A percentile compares a stretch with the other conserved stretches of the same genome.
These are phyloP conservation scores for Hydropsyche tenuis DNA, from an alignment of 1,140 invertebrate genomes.

Conservation along the genomic window DNA sequence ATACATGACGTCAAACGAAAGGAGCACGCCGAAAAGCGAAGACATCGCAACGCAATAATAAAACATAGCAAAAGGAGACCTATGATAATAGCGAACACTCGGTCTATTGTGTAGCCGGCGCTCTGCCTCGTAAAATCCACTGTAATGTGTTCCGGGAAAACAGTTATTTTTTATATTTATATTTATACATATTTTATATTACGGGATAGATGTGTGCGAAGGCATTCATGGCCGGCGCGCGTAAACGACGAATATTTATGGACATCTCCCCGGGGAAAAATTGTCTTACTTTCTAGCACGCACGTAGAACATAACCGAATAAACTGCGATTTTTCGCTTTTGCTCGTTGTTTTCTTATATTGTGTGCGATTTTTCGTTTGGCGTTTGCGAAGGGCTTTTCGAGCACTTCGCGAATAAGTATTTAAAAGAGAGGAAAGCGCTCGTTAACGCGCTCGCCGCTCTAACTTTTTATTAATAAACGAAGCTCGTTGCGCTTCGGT, in stretches of 20 bases:
- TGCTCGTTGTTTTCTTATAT: too few relatives aligned
- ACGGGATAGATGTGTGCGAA: too few relatives aligned
- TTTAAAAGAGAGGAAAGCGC: background rate
- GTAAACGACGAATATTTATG: conserved; percentile 30
- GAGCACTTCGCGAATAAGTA: too few relatives aligned
- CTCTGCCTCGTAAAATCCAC: conserved; percentile 26
- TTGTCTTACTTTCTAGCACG: conserved; percentile 19
- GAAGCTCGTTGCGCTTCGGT: conserved; percentile 7
- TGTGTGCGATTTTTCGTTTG: too few relatives aligned
- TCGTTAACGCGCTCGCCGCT: background rate
- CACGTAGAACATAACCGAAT: background rate
- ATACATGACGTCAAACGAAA: background rate
- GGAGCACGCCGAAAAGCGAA: background rate
- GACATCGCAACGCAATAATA: conserved; percentile 17
- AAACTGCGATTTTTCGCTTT: conserved; percentile 1
- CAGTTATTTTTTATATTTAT: conserved; percentile 32
- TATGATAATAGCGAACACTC: conserved; percentile 26
- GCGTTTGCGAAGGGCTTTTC: too few relatives aligned
- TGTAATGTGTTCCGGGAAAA: conserved; percentile 14
- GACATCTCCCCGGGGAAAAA: conserved; percentile 15
- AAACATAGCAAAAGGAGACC: background rate
- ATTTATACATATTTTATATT: background rate
- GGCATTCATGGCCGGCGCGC: too few relatives aligned
- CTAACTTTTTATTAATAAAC: conserved; percentile 21
- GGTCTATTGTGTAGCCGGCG: conserved; percentile 9